Base-by-base conservation (phyloP, 23 tunicate genomes). In the Phallusia fumigata region DNA sequence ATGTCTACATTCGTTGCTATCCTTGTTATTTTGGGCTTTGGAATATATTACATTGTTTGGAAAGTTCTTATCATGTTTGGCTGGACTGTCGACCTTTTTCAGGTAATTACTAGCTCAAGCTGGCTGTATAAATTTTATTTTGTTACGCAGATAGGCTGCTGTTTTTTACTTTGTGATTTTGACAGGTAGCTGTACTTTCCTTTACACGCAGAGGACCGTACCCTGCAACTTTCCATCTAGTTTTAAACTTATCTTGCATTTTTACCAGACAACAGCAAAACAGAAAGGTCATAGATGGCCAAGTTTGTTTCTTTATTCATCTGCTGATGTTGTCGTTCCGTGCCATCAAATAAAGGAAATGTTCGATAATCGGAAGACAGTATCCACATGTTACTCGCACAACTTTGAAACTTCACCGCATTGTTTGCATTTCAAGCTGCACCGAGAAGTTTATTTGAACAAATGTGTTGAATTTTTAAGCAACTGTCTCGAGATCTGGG, bases 401-500 rank as follows among this genome's bases (percentile, higher is more conserved):
- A 45, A 92, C 65, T 92, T 92, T 53, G 73, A 32, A 19, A 79
- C 87, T 32, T 87, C 97, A 19, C 83, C 88, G 0, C 97, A 92
- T 47, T 90, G 87, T 18, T 40, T 51, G 74, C 97, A 92, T 80
- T 83, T 83, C 49, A 87, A 75, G 80, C 31, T 31, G 18, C 82
- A 81, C 65, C 86, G 85, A 5, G 82, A 87, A 15, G 51, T 81
- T 52, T 87, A 87, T 36, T 15, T 18, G 35, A 35, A 76, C n/a
- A 64, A 73, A 19, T 87, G 91, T 47, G 35, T 87, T 16, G 51
- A 81, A 18, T 87, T 87, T 76, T 22, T 87, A 74, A 58, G 16
- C 69, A 58, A 58, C 28, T 58, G 69, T 58, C 28, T 58, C 28
- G 69, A 58, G 16, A 24, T 21, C 1, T 58, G 26, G 26, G 69